These are phyloP conservation scores for Scytalopus superciliaris DNA, from an alignment of 2,113 vertebrate species.

Conservation along the genomic window DNA sequence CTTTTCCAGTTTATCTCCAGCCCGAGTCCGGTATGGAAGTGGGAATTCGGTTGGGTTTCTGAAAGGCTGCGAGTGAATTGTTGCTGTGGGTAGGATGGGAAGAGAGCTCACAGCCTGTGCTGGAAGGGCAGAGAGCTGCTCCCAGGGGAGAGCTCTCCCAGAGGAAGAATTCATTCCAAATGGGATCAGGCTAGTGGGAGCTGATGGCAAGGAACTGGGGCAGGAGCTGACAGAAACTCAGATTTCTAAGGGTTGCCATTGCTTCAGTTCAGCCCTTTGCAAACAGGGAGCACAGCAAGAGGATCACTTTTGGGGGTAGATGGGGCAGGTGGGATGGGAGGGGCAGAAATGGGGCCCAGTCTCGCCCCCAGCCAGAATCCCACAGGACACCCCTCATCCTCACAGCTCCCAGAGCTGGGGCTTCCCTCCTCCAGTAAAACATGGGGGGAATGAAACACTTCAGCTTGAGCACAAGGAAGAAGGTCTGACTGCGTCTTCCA, in stretches of 20 bases:
- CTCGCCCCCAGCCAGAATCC: not conserved
- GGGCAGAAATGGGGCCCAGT: too few species aligned
- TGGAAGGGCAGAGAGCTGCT: not conserved
- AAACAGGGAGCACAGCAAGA: fast-evolving
- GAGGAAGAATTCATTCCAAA: not conserved
- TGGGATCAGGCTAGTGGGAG: not conserved
- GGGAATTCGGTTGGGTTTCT: fast-evolving
- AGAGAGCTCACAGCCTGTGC: not conserved
- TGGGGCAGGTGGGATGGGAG: fast-evolving
- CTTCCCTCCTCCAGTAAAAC: not conserved
- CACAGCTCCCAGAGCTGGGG: not conserved
- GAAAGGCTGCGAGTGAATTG: not conserved
- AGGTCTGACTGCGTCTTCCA: not conserved
- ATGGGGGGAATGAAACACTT: fast-evolving
- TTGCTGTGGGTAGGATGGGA: not conserved
- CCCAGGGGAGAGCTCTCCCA: not conserved
- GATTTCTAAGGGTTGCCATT: not conserved
- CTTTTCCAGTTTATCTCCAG: not conserved
- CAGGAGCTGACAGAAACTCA: not conserved
- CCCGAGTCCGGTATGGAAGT: fast-evolving
- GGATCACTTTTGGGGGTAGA: too few species aligned
- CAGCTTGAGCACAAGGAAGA: fast-evolving
- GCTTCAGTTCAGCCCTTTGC: not conserved
- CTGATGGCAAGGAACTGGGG: not conserved
- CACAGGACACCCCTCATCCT: too few species aligned